Evolutionary conservation across 2,113 vertebrate species (phyloP), one percentile per base, ranked within the genome.

Genomic region (Dasyornis broadbenti): DNA sequence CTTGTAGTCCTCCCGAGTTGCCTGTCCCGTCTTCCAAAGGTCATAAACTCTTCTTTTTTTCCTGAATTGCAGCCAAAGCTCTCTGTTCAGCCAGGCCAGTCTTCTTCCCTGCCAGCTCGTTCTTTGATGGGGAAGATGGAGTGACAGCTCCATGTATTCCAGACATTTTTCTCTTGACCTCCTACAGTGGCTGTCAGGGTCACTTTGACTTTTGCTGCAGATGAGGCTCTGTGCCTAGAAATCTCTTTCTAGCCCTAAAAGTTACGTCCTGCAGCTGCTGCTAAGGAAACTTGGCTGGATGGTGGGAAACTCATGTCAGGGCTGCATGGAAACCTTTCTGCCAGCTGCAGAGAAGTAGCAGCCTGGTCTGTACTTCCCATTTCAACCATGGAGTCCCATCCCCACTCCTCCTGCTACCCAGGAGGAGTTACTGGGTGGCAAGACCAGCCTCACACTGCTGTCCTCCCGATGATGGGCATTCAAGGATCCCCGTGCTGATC

Each of bases 171-270:
- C 65, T 87, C 70, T 75, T 95, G 84, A 89, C 87, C 78, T 96
- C 93, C 95, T 78, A 92, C 84, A 54, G 70, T 61, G 80, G 81
- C 91, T 89, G 66, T 96, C 59, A n/a, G 80, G 73, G 79, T 91
- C 81, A 76, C 49, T 89, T 94, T 87, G 77, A 79, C 66, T 87
- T 87, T 94, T 39, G 91, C 84, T 96, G 84, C 73, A 94, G 73
- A 45, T 89, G 94, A 70, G 89, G 87, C 84, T 92, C 73, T 82
- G 73, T 91, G 89, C 92, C 89, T 96, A 91, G 84, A 92, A 96
- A 92, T 91, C 70, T 95, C 90, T 52, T 85, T 72, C 70, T 88
- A 83, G 75, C 66, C 91, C 85, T 94, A 91, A 80, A 94, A 94
- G 65, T 92, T 57, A 91, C 82, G 45, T 94, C 90, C 50, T 26